These are phyloP conservation scores for Pollenia angustigena DNA, from an alignment of 2,888 invertebrate species.

Conservation along the genomic window DNA sequence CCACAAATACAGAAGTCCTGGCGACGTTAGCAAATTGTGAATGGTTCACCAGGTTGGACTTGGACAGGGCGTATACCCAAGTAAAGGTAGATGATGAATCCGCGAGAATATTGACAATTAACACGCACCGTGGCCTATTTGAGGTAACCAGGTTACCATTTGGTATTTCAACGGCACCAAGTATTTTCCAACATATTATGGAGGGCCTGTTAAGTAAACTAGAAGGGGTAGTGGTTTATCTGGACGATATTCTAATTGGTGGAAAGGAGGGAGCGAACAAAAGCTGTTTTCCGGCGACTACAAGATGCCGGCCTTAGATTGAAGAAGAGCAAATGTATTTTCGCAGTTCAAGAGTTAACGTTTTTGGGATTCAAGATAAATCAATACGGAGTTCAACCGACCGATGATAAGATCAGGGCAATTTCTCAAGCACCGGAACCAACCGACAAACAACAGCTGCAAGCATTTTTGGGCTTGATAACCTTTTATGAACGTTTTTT, in stretches of 20 bases:
- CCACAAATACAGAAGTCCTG: neutral
- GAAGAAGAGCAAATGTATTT: constrained; percentile 41
- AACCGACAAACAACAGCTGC: constrained; percentile 18
- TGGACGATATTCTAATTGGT: constrained; percentile 64
- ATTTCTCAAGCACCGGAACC: constrained; percentile 49
- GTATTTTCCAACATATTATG: constrained; percentile 65
- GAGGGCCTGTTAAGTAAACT: constrained; percentile 47
- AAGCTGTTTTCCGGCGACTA: constrained; percentile 13
- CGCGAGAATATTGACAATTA: neutral
- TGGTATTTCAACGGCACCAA: constrained; percentile 60
- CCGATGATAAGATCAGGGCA: constrained; percentile 47
- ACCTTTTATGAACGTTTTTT: constrained; percentile 36
- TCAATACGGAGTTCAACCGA: constrained; percentile 37
- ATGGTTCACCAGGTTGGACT: constrained; percentile 56
- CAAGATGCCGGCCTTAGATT: constrained; percentile 16
- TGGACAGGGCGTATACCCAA: constrained; percentile 22
- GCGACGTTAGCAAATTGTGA: constrained; percentile 18
- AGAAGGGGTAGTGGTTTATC: constrained; percentile 51
- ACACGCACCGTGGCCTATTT: constrained; percentile 25
- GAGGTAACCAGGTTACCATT: constrained; percentile 59
- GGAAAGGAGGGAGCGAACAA: constrained; percentile 23
- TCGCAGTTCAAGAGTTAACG: constrained; percentile 31
- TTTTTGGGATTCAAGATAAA: constrained; percentile 47
- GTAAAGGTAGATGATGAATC: constrained; percentile 40
- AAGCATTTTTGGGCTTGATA: constrained; percentile 41